phyloP scores from a whole-genome alignment of 2,888 invertebrate species.

The Chesias legatella region DNA sequence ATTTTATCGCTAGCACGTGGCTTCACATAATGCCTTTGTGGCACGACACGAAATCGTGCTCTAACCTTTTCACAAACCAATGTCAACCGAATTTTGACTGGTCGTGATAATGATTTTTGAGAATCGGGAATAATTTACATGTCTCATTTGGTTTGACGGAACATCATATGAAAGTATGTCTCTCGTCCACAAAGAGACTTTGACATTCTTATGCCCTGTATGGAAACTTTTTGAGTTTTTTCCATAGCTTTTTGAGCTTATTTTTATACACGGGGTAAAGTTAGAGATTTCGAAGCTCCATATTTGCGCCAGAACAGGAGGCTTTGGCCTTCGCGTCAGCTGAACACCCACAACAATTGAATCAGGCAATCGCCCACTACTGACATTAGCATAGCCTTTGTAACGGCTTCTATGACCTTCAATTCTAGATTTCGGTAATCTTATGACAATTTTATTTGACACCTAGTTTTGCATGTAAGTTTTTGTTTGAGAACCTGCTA shows the following conservation, averaged over 20 bases:
- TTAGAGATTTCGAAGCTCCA: too few relatives aligned
- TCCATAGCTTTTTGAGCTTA: too few relatives aligned
- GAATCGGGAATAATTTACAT: background rate
- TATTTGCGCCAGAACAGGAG: constrained; percentile 32
- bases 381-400: constrained; percentile 60
- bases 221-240: too few relatives aligned
- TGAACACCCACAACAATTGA: constrained; percentile 64
- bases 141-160: background rate
- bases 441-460: constrained; percentile 18
- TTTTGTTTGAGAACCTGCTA: too few relatives aligned
- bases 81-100: constrained; percentile 19
- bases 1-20: constrained; percentile 26
- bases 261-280: too few relatives aligned
- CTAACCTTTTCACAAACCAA: constrained; percentile 25
- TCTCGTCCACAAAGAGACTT: too few relatives aligned
- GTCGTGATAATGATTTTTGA: constrained; percentile 17
- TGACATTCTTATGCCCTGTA: too few relatives aligned
- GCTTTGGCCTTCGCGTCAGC: constrained; percentile 56
- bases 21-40: constrained; percentile 11
- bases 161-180: too few relatives aligned
- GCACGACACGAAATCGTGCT: constrained; percentile 24
- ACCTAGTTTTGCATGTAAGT: too few relatives aligned
- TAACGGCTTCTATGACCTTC: constrained; percentile 60
- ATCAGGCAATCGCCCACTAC: constrained; percentile 59
- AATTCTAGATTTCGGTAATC: constrained; percentile 39